Conservation (phyloP, 2,113 vertebrate species). For the Limnothrissa miodon region DNA sequence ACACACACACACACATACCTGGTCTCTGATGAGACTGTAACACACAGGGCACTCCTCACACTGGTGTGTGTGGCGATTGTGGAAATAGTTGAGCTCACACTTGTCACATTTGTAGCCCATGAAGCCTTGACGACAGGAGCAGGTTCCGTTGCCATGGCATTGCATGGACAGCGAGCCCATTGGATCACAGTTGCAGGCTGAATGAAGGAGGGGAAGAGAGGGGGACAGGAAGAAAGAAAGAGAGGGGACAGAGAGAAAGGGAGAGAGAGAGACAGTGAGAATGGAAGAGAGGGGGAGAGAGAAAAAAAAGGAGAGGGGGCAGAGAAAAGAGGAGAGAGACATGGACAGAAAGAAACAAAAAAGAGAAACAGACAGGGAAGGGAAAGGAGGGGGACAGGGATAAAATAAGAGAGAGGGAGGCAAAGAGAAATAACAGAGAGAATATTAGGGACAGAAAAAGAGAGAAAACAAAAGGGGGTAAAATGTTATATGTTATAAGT, state of each 20-base stretch:
- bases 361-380: background rate
- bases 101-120: conserved; percentile 86
- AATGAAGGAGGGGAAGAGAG: background rate
- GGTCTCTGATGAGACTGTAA: conserved; percentile 80
- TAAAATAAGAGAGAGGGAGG: too few relatives aligned
- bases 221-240: background rate
- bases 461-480: too few relatives aligned
- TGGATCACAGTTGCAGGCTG: conserved; percentile 88
- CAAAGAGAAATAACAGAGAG: background rate
- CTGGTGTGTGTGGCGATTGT: conserved; percentile 56
- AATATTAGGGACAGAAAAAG: too few relatives aligned
- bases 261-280: conserved; percentile 27
- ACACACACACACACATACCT: conserved; percentile 70
- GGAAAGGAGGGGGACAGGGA: too few relatives aligned
- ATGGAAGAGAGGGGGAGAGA: background rate
- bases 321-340: background rate
- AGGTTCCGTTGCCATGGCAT: conserved; percentile 84
- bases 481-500: too few relatives aligned
- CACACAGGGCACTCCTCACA: conserved; percentile 88
- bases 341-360: background rate
- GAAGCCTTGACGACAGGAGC: conserved; percentile 79
- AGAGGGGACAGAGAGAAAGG: background rate
- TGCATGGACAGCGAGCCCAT: conserved; percentile 81
- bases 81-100: conserved; percentile 86
- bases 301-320: background rate